Evolutionary conservation across 2,888 invertebrate genomes (phyloP).

Genomic region (Hirtodrosophila trivittata): DNA sequence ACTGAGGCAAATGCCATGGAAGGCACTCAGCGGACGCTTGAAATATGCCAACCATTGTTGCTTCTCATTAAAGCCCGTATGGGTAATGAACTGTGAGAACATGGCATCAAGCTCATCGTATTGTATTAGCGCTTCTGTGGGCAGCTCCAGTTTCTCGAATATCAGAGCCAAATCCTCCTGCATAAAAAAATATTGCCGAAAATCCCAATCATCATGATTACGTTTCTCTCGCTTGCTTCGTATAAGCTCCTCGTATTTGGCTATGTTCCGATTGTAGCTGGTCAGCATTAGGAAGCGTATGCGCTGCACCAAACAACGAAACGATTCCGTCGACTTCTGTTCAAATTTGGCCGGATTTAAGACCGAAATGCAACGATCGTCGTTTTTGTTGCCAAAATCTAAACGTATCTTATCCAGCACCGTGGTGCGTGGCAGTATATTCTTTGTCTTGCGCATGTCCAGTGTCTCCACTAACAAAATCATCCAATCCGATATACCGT

Average conservation of each 20-base stretch:
- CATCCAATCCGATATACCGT: conserved; percentile 95
- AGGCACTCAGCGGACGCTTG: conserved; percentile 90
- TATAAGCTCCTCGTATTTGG: conserved; percentile 95
- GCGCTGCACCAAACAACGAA: conserved; percentile 92
- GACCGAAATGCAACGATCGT: conserved; percentile 93
- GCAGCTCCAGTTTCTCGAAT: conserved; percentile 95
- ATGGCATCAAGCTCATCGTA: conserved; percentile 98
- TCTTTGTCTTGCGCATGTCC: conserved; percentile 95
- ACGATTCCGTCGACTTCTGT: conserved; percentile 94
- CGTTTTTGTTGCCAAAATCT: conserved; percentile 96
- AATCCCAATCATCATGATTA: conserved; percentile 96
- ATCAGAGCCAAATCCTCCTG: conserved; percentile 98
- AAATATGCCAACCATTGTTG: conserved; percentile 94
- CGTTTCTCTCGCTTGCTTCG: conserved; percentile 94
- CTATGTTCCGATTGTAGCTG: conserved; percentile 93
- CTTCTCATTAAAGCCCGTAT: conserved; percentile 94
- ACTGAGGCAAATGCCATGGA: conserved; percentile 91
- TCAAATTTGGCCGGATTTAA: conserved; percentile 96
- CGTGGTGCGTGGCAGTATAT: conserved; percentile 94
- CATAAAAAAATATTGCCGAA: conserved; percentile 96
- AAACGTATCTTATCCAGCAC: conserved; percentile 97
- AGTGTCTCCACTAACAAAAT: conserved; percentile 96
- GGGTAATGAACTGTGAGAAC: conserved; percentile 97
- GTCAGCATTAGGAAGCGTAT: conserved; percentile 90
- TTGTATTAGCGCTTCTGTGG: conserved; percentile 97